Conservation (phyloP, 2,113 vertebrate genomes). For the Melanocharis versteri region DNA sequence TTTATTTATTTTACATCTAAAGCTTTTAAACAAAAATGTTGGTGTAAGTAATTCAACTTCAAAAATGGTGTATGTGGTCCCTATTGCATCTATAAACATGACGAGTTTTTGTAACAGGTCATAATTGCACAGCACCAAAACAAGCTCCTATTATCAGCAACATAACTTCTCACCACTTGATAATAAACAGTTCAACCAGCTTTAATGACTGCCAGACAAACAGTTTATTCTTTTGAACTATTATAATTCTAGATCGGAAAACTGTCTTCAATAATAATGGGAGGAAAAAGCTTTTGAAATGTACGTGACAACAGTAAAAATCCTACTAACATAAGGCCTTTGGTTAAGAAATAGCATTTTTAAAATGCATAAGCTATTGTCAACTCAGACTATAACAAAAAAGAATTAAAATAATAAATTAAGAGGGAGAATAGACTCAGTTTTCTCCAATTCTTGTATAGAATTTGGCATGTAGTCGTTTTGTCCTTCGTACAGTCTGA, state of each 20-base stretch:
- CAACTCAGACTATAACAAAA: neutral
- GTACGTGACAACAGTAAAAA: neutral
- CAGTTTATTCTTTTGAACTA: neutral
- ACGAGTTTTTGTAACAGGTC: neutral
- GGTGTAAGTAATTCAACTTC: neutral
- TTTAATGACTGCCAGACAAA: neutral
- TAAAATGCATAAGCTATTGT: neutral
- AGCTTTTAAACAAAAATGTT: neutral
- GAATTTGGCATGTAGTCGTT: neutral
- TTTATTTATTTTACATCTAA: neutral
- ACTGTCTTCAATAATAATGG: neutral
- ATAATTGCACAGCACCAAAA: neutral
- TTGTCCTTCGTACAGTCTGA: neutral
- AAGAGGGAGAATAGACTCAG: neutral
- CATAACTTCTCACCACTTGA: neutral
- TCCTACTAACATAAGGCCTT: neutral
- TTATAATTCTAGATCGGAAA: neutral
- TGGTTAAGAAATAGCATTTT: neutral
- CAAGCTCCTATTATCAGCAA: neutral
- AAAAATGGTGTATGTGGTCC: neutral
- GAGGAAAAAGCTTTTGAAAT: neutral
- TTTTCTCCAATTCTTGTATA: neutral
- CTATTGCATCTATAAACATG: neutral
- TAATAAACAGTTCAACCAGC: neutral
- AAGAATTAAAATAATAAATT: neutral